These are phyloP conservation scores for Lycopodina hypogea DNA, from an alignment of 37 sponge, comb jelly and placozoan genomes.

Conservation along the genomic window DNA sequence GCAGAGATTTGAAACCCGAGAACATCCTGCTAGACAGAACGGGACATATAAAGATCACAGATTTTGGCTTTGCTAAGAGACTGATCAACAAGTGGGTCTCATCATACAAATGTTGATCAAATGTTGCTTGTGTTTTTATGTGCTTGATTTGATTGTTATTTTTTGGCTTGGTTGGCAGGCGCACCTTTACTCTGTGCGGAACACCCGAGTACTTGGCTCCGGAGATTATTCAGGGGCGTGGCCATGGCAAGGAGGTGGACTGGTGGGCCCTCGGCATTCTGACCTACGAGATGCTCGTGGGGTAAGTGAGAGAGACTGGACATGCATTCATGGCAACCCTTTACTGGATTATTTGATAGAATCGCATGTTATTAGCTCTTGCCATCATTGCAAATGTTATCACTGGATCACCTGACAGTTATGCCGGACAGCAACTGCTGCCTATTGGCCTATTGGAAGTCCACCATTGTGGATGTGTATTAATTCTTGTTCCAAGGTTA, in stretches of 20 bases:
- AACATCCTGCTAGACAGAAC: slow-evolving; percentile 79
- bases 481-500: no score
- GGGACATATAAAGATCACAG: slow-evolving; percentile 87
- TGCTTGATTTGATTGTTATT: no score
- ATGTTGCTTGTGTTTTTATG: no score
- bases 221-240: slow-evolving; percentile 94
- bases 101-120: background rate
- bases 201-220: slow-evolving; percentile 97
- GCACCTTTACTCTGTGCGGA: slow-evolving; percentile 91
- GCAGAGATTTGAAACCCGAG: slow-evolving; percentile 89
- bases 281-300: slow-evolving; percentile 94
- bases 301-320: slow-evolving; percentile 75
- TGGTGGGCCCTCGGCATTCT: slow-evolving; percentile 98
- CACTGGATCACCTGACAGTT: no score
- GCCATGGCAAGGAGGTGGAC: slow-evolving; percentile 92
- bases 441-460: no score
- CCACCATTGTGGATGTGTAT: no score
- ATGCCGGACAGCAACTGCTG: no score
- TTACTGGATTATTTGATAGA: no score
- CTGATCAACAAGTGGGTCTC: slow-evolving; percentile 62
- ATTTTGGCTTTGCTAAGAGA: slow-evolving; percentile 94
- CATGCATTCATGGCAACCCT: no score
- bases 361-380: background rate
- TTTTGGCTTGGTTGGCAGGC: no score
- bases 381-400: no score